Evolutionary conservation across 2,888 invertebrate genomes (phyloP).

Genomic region (Caenorhabditis zanzibari): DNA sequence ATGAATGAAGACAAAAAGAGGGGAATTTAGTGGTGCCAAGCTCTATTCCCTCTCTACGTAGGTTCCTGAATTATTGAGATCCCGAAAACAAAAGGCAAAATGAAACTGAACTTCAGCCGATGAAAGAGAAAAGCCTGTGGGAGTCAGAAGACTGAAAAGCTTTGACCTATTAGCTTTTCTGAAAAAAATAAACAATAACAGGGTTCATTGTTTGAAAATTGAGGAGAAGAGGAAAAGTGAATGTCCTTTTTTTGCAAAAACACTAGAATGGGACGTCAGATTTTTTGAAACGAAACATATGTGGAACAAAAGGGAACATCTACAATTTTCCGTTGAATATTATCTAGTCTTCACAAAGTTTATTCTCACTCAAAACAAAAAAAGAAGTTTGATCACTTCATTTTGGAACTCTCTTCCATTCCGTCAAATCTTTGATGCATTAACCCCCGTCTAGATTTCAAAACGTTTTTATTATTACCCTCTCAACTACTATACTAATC

Average conservation of each 20-base stretch:
- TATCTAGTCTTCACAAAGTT: background rate
- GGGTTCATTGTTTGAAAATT: constrained; percentile 19
- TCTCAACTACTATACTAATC: constrained; percentile 25
- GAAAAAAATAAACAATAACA: constrained; percentile 16
- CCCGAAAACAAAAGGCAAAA: constrained; percentile 24
- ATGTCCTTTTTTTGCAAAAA: constrained; percentile 3
- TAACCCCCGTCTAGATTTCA: constrained; percentile 5
- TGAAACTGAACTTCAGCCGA: constrained; percentile 46
- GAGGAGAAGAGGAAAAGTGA: background rate
- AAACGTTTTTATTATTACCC: background rate
- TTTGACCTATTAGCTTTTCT: constrained; percentile 2
- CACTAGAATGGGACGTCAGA: background rate
- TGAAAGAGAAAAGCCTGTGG: constrained; percentile 36
- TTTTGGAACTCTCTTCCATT: constrained; percentile 25
- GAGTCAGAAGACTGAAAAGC: constrained; percentile 18
- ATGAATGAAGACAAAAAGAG: constrained; percentile 9
- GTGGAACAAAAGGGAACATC: background rate
- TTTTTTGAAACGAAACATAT: constrained; percentile 19
- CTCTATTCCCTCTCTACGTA: constrained; percentile 21
- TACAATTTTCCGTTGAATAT: too few species aligned
- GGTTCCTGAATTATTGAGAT: constrained; percentile 45
- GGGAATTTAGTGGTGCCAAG: constrained; percentile 3
- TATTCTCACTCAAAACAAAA: background rate
- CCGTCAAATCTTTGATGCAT: constrained; percentile 23
- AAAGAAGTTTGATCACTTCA: constrained; percentile 10